Evolutionary conservation across 2,888 invertebrate species (phyloP), one percentile per base, ranked within the genome.

Genomic region (Andrena dorsata): DNA sequence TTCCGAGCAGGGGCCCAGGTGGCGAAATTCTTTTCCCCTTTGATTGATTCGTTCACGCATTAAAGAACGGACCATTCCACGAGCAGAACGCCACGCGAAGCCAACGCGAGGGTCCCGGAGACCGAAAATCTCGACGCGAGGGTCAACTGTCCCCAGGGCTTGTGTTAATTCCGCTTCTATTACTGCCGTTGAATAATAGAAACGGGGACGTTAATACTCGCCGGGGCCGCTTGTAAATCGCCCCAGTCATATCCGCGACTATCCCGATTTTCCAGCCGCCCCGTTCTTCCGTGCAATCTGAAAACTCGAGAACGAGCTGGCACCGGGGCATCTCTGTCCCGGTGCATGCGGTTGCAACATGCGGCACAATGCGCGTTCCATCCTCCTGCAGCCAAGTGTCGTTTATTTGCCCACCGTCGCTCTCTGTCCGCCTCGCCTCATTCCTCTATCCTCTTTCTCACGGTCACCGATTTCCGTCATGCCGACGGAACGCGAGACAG

Each of bases 231-330:
- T 69, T 63, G 80, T 74, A 83, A 85, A 85, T 85, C 77, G 78
- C n/a, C 58, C 16, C 64, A 68, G 75, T 75, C 75, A 61, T 69
- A 68, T 80, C 76, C 79, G 83, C 85, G 79, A 86, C 86, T 82
- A 80, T 84, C 82, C 76, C 84, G 85, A 85, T 87, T 85, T 83
- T 87, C 76, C 77, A 83, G 75, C 83, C 75, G 77, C 71, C 70
- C 69, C 69, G 79, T 66, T 82, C 68, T 60, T 71, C 68, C 75
- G 32, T 80, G 71, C 58, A 56, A 26, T 32, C 61, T 26, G 58
- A 70, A 71, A 80, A 64, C 76, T 65, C 63, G 69, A 53, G 16
- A 51, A 26, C 47, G 61, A 28, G 16, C 20, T 7, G 26, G n/a
- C 20, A 41, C 30, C 47, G 41, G 26, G 47, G 23, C 23, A 20